These are phyloP conservation scores for Magallana ariakensis DNA, from an alignment of 1,140 invertebrate genomes.

Conservation along the genomic window DNA sequence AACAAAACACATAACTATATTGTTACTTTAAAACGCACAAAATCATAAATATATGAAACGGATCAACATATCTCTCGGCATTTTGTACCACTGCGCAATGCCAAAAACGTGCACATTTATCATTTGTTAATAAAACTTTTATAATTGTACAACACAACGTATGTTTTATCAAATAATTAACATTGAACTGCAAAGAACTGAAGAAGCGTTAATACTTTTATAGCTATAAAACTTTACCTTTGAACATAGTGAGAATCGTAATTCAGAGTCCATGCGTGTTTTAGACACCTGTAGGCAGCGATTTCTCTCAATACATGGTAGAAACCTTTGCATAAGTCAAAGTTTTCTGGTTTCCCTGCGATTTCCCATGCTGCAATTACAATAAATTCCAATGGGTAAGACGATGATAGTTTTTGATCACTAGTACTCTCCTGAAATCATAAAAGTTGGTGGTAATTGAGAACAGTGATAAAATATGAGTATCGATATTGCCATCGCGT, in stretches of 20 bases:
- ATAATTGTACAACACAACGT: no score
- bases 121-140: no score
- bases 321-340: slow-evolving; percentile 44
- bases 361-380: slow-evolving; percentile 23
- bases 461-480: not conserved
- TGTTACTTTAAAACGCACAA: no score
- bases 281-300: not conserved
- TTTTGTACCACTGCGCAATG: no score
- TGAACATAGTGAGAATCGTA: not conserved
- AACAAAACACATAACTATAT: no score
- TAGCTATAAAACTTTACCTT: no score
- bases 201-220: no score
- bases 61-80: no score
- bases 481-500: not conserved
- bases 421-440: slow-evolving; percentile 13
- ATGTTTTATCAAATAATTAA: no score
- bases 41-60: no score
- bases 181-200: no score
- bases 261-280: slow-evolving; percentile 13
- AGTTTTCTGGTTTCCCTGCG: not conserved
- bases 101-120: no score
- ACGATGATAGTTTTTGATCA: not conserved
- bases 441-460: not conserved
- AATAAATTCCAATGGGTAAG: slow-evolving; percentile 45
- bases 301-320: slow-evolving; percentile 40